Base-by-base conservation (phyloP, 2,113 vertebrate genomes). In the Anguilla japonica region DNA sequence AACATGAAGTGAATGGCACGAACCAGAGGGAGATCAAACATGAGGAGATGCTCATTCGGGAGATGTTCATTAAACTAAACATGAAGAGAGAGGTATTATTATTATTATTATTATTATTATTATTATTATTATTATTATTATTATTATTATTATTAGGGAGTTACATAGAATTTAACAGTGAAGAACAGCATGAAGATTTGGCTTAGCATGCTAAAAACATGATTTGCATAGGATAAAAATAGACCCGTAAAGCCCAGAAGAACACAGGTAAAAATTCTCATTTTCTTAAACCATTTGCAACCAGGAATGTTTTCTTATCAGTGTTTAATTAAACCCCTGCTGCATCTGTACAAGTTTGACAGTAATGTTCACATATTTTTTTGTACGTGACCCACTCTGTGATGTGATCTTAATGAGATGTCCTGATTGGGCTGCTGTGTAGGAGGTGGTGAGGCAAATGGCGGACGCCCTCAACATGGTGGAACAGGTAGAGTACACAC, bases 371-470 rank as follows among this genome's bases (percentile, higher is more conserved):
- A 29, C 67, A 60, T 13, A 75, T 75, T 34, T n/a, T n/a, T 29
- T 22, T 34, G 11, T 13, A 34, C 34, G 71, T 75, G 71, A 75
- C 8, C 5, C 26, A 20, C 13, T 78, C 26, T 56, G 46, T 40
- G 34, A 79, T 11, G 29, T 79, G 40, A 22, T 43, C 15, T 39
- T n/a, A n/a, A 9, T n/a, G 2, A 26, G 57, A 26, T n/a, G 26
- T n/a, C 18, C 20, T 71, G 22, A 29, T 34, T 75, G 71, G n/a
- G 1, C n/a, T 67, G 71, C 71, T 29, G 9, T 88, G 1, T 90
- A 99, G 98, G 88, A 93, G 60, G 94, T 97, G 83, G 92, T 97
- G 82, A 89, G 89, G 81, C 94, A 95, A 89, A 95, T 98, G 41
- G 34, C 91, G 20, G 93, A 93, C 16, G 89, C 96, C 7, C 88